Base-by-base conservation (phyloP, 2,797 vertebrate genomes). In the Triplophysa bombifrons region DNA sequence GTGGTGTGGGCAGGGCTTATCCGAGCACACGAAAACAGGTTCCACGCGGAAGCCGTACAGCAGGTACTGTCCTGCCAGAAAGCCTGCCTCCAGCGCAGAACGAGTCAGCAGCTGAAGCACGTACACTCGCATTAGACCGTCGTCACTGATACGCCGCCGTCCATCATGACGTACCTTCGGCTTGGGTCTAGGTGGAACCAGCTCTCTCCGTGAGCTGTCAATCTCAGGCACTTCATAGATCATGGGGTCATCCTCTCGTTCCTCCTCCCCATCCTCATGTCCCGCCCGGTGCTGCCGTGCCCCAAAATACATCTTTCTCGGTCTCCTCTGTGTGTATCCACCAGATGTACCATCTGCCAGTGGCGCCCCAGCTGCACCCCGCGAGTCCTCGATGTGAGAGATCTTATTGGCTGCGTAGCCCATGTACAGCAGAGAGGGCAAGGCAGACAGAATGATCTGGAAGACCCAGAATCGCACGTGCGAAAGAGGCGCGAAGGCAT, bases 381-480 rank as follows among this genome's bases (percentile, higher is more conserved):
- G 88, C 55, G 87, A 83, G 74, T 98, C 95, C 64, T 97, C 95
- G 81, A 92, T 91, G 13, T 95, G 94, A 82, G 97, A 96, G 4
- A 99, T 99, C 87, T 97, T 98, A 74, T 98, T 97, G 74, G 98
- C 93, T 1, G 98, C 98, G 0, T 98, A 99, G 81, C 97, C 97
- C 82, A 99, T 91, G 85, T 99, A 99, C 89, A 99, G 95, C 71
- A 99, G 95, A 0, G 98, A 98, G 0, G 98, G 98, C 12, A 96
- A 96, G 5, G 97, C 94, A 55, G 98, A 95, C 11, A 98, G 87
- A 69, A 99, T 98, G 89, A 99, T 98, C 93, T 99, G 98, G 87
- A 99, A 99, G 10, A 99, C 96, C 98, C 98, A 99, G 87, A 99
- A 99, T 65, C 98, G 95, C 44, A 99, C 96, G 0, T 99, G 98